Evolutionary conservation across 1,140 invertebrate genomes (phyloP).

Genomic region (Pseudomyrmex flavicornis): DNA sequence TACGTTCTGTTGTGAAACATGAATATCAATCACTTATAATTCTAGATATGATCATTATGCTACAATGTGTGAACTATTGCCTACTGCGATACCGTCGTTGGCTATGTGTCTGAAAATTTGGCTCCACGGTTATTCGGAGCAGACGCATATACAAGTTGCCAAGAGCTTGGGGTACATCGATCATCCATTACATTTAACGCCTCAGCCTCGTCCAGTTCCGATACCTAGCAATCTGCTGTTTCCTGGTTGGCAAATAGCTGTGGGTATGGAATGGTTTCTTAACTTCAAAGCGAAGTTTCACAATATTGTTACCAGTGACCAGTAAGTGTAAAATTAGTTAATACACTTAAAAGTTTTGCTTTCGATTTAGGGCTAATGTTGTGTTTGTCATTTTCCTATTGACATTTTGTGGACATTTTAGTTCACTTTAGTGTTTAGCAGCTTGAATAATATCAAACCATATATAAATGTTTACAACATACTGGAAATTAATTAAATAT

Average conservation of each 20-base stretch:
- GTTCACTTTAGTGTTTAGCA: too few species aligned
- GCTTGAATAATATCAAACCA: too few species aligned
- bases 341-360: not conserved
- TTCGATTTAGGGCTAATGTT: not conserved
- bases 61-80: conserved; percentile 96
- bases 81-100: conserved; percentile 92
- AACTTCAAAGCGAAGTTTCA: conserved; percentile 86
- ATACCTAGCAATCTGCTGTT: conserved; percentile 86
- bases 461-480: too few species aligned
- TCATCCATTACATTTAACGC: conserved; percentile 81
- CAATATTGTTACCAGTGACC: conserved; percentile 86
- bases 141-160: conserved; percentile 84
- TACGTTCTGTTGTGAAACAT: not conserved
- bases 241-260: conserved; percentile 87
- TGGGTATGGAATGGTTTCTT: conserved; percentile 87
- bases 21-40: conserved; percentile 56
- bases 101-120: conserved; percentile 87
- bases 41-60: conserved; percentile 96
- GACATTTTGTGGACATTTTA: too few species aligned
- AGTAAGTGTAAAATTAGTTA: conserved; percentile 84
- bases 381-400: too few species aligned
- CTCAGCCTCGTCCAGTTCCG: conserved; percentile 83
- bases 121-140: conserved; percentile 84
- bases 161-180: conserved; percentile 85
- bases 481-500: not conserved